phyloP scores from a whole-genome alignment of 2,888 invertebrate genomes.

The Hyppa rectilinea region DNA sequence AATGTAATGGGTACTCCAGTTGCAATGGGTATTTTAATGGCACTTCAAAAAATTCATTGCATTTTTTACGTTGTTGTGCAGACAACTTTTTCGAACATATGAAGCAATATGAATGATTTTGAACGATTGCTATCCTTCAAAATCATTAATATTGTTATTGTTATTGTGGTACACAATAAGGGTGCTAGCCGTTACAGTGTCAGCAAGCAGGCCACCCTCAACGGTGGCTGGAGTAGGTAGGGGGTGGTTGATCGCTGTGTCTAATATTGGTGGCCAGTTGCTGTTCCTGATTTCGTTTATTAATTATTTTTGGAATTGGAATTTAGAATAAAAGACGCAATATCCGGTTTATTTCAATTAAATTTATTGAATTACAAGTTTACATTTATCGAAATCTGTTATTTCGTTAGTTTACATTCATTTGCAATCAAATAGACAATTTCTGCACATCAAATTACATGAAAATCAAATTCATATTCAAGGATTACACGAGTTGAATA shows the following conservation, averaged over 20 bases:
- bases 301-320: not conserved
- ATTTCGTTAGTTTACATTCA: not conserved
- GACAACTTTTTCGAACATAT: too few species aligned
- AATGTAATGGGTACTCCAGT: too few species aligned
- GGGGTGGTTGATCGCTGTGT: too few species aligned
- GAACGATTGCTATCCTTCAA: too few species aligned
- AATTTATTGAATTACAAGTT: constrained; percentile 20
- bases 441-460: constrained; percentile 16
- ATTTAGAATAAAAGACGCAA: not conserved
- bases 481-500: not conserved
- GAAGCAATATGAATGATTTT: too few species aligned
- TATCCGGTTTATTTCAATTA: not conserved
- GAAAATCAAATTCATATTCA: constrained; percentile 19
- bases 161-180: too few species aligned
- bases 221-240: not conserved
- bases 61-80: too few species aligned
- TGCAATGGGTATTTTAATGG: too few species aligned
- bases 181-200: not conserved
- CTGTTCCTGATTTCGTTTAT: not conserved
- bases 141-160: too few species aligned
- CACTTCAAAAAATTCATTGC: too few species aligned
- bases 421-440: not conserved
- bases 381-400: not conserved
- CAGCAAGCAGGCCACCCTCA: not conserved
- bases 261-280: not conserved